These are phyloP conservation scores for Bombylius discolor DNA, from an alignment of 2,888 invertebrate species.

Conservation along the genomic window DNA sequence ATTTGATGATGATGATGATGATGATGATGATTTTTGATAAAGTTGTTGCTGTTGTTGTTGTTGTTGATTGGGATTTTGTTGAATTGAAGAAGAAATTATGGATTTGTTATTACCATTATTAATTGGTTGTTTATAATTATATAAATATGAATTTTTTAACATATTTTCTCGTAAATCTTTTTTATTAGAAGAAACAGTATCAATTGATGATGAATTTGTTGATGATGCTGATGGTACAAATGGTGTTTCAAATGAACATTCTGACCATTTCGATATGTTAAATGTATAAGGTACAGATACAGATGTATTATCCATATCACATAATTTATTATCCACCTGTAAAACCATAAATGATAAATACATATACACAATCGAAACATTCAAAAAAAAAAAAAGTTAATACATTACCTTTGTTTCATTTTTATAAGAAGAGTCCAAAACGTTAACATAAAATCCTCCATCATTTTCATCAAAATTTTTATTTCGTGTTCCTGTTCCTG, in stretches of 20 bases:
- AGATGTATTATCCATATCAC: constrained; percentile 11
- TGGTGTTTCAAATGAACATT: constrained; percentile 19
- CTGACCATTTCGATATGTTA: constrained; percentile 25
- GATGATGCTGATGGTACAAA: constrained; percentile 11
- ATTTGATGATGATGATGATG: constrained; percentile 8
- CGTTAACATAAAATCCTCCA: constrained; percentile 24
- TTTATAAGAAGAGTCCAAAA: constrained; percentile 19
- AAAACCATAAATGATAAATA: not conserved
- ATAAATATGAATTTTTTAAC: constrained; percentile 13
- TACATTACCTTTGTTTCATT: constrained; percentile 6
- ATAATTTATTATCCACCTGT: constrained; percentile 2
- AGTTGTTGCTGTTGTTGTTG: constrained; percentile 8
- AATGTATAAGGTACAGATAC: constrained; percentile 10
- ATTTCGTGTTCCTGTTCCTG: not conserved
- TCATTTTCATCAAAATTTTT: constrained; percentile 24
- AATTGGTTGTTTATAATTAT: constrained; percentile 11
- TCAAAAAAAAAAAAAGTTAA: too few relatives aligned
- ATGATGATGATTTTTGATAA: constrained; percentile 1
- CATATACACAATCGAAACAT: too few relatives aligned
- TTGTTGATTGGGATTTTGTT: not conserved
- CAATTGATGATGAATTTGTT: constrained; percentile 2
- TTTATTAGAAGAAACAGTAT: constrained; percentile 5
- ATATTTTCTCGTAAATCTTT: constrained; percentile 11
- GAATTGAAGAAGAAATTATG: too few relatives aligned
- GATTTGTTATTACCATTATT: too few relatives aligned